phyloP scores from a whole-genome alignment of 1,140 invertebrate species.

The Dryas iulia region DNA sequence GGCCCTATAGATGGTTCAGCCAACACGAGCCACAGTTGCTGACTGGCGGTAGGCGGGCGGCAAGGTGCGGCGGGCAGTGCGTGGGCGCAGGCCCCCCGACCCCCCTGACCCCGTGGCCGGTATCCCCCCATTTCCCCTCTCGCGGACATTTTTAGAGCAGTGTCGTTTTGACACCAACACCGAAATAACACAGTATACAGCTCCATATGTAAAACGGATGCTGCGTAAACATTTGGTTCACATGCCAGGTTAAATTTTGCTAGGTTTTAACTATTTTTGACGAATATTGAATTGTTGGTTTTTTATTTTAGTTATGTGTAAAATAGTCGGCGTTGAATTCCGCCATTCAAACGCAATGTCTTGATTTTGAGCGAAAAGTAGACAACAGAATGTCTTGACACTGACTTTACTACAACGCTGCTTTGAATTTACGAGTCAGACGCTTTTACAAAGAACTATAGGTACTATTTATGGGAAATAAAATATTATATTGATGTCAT shows the following conservation, averaged over 20 bases:
- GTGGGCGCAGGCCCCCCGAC: slow-evolving; percentile 54
- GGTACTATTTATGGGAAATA: too few species aligned
- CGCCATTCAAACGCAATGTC: too few species aligned
- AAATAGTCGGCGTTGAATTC: too few species aligned
- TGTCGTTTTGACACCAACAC: slow-evolving; percentile 77
- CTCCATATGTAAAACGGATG: slow-evolving; percentile 41
- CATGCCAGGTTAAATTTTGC: slow-evolving; percentile 3
- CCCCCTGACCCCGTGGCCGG: slow-evolving; percentile 31
- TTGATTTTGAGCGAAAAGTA: too few species aligned
- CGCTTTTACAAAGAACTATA: too few species aligned
- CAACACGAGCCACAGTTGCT: slow-evolving; percentile 79
- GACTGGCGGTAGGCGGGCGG: slow-evolving; percentile 73
- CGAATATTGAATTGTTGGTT: too few species aligned
- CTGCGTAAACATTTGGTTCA: slow-evolving; percentile 50
- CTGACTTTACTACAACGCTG: too few species aligned
- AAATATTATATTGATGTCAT: too few species aligned
- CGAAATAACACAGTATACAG: slow-evolving; percentile 62
- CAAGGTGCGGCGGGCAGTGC: slow-evolving; percentile 67
- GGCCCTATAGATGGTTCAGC: slow-evolving; percentile 77
- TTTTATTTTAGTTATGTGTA: neutral
- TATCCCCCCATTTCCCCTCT: slow-evolving; percentile 36
- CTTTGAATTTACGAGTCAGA: too few species aligned
- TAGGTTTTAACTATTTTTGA: neutral
- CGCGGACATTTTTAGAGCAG: slow-evolving; percentile 75
- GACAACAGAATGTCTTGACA: too few species aligned